Percentiles rank a stretch among this genome's conserved stretches.
Conservation (phyloP, 2,888 invertebrate species). For the Macaria liturata region DNA sequence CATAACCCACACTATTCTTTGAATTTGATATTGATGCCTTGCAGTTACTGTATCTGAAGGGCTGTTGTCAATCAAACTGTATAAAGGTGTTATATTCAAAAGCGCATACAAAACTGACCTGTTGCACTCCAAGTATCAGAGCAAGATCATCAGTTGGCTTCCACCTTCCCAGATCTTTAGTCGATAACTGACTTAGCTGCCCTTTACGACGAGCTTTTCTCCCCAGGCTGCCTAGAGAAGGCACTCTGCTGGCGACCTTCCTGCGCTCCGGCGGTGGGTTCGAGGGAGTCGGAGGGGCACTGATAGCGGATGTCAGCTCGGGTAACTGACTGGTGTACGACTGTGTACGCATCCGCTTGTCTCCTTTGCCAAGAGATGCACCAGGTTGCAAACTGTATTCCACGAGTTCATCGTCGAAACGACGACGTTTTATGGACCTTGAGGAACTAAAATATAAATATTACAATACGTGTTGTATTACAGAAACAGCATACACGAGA, state of each 20-base stretch:
- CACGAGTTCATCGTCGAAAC: slow-evolving; percentile 98
- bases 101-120: slow-evolving; percentile 71
- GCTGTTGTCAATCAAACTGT: too few relatives aligned
- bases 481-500: not conserved
- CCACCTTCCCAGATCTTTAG: slow-evolving; percentile 96
- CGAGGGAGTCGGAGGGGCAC: slow-evolving; percentile 50
- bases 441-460: slow-evolving; percentile 87
- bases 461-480: not conserved
- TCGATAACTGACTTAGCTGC: slow-evolving; percentile 87
- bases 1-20: too few relatives aligned
- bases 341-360: slow-evolving; percentile 74
- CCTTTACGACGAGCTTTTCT: slow-evolving; percentile 84
- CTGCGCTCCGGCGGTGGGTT: slow-evolving; percentile 57
- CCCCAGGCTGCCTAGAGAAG: slow-evolving; percentile 57
- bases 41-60: too few relatives aligned
- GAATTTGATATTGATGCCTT: too few relatives aligned
- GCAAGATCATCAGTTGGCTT: slow-evolving; percentile 98
- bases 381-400: slow-evolving; percentile 92
- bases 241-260: slow-evolving; percentile 67
- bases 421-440: slow-evolving; percentile 96
- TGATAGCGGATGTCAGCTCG: slow-evolving; percentile 61
- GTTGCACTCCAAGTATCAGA: slow-evolving; percentile 96
- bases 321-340: slow-evolving; percentile 80
- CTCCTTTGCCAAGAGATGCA: slow-evolving; percentile 73
- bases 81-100: too few relatives aligned